Evolutionary conservation across 2,113 vertebrate species (phyloP).

Genomic region (Lasiurus cinereus): DNA sequence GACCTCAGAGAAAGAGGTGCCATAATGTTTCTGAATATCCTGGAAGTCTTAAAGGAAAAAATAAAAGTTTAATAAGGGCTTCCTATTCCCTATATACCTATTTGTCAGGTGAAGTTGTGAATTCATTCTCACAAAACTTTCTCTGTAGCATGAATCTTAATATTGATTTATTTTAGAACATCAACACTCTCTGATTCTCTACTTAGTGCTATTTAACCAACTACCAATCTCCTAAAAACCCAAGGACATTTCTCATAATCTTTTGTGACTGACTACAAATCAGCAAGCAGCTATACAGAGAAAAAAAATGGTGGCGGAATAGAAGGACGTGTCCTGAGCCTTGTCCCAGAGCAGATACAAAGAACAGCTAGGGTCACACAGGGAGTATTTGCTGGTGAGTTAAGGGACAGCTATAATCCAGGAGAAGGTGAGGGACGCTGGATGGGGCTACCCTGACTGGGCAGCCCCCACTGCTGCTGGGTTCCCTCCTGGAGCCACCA

Average conservation of each 20-base stretch:
- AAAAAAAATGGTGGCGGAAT: no score
- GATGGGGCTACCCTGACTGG: no score
- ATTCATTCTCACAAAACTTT: constrained; percentile 28
- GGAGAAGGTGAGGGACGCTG: no score
- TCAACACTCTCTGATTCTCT: background rate
- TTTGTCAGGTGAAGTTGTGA: constrained; percentile 5
- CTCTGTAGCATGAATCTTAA: background rate
- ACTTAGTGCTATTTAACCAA: constrained; percentile 2
- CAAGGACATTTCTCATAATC: constrained; percentile 37
- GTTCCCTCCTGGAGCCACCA: no score
- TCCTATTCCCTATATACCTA: background rate
- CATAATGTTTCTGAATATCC: constrained; percentile 34
- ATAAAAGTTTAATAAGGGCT: constrained; percentile 1
- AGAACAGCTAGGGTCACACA: no score
- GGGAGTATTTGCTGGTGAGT: no score
- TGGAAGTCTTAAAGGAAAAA: constrained; percentile 47
- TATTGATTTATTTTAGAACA: constrained; percentile 39
- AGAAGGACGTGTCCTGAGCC: no score
- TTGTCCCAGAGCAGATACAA: no score
- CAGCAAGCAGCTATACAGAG: background rate
- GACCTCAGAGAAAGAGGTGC: background rate
- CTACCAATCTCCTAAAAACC: background rate
- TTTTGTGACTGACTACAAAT: constrained; percentile 26
- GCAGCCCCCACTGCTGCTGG: no score
- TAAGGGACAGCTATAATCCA: no score